These are phyloP conservation scores for Hippocampus mohnikei DNA, from an alignment of 2,113 vertebrate species.

Conservation along the genomic window DNA sequence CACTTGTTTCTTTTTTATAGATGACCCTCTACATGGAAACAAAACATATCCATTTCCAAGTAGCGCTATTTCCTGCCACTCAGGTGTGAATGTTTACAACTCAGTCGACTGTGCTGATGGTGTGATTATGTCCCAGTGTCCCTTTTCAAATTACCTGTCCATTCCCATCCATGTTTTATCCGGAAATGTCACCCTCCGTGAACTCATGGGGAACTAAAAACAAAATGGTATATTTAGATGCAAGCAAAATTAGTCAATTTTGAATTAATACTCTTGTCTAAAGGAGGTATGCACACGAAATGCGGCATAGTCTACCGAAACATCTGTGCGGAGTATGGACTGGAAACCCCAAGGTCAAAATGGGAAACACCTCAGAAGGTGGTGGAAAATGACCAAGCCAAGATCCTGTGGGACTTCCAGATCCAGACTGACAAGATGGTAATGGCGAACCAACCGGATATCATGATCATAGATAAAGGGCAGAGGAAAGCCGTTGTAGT, in stretches of 20 bases:
- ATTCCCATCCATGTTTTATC: slow-evolving; percentile 9
- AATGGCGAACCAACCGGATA: too few species aligned
- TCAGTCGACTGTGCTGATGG: slow-evolving; percentile 17
- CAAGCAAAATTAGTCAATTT: not conserved
- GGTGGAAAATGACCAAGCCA: too few species aligned
- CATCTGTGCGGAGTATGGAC: too few species aligned
- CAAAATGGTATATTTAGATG: not conserved
- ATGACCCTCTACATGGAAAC: slow-evolving; percentile 43
- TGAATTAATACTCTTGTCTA: not conserved
- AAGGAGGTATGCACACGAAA: too few species aligned
- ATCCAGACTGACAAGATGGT: too few species aligned
- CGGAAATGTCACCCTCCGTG: slow-evolving; percentile 14
- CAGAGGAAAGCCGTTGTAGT: too few species aligned
- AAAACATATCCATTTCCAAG: slow-evolving; percentile 47
- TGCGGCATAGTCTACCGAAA: too few species aligned
- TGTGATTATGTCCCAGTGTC: slow-evolving; percentile 47
- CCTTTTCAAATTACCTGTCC: slow-evolving; percentile 50
- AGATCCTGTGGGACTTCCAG: too few species aligned
- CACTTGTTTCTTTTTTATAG: slow-evolving; percentile 42
- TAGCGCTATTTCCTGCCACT: slow-evolving; percentile 20
- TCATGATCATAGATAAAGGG: too few species aligned
- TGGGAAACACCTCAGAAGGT: too few species aligned
- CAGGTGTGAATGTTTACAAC: slow-evolving; percentile 50
- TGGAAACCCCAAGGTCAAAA: too few species aligned
- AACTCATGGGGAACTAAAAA: slow-evolving; percentile 10